These are phyloP conservation scores for Semicossyphus pulcher DNA, from an alignment of 2,113 vertebrate genomes.

Conservation along the genomic window DNA sequence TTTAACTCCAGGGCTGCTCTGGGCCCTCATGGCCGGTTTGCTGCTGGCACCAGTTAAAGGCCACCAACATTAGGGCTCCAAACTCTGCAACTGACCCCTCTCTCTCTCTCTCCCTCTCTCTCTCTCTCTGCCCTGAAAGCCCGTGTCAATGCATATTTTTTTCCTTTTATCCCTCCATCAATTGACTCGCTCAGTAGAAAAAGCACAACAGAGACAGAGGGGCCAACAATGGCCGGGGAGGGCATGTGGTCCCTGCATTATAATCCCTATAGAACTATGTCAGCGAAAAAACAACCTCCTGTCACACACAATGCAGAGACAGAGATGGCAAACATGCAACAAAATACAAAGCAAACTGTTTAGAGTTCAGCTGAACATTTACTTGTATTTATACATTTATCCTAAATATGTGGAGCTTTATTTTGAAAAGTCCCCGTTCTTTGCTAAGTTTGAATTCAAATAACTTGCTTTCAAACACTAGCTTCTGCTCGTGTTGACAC, in stretches of 20 bases:
- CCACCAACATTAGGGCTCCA: slow-evolving; percentile 49
- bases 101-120: slow-evolving; percentile 5
- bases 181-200: slow-evolving; percentile 82
- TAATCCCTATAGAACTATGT: slow-evolving; percentile 84
- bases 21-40: slow-evolving; percentile 73
- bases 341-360: slow-evolving; percentile 52
- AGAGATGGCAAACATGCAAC: slow-evolving; percentile 53
- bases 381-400: not conserved
- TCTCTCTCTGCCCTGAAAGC: slow-evolving; percentile 77
- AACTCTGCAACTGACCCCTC: slow-evolving; percentile 35
- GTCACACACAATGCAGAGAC: slow-evolving; percentile 68
- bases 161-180: slow-evolving; percentile 83
- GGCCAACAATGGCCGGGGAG: slow-evolving; percentile 80
- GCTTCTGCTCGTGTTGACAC: not conserved
- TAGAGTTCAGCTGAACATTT: not conserved
- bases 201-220: slow-evolving; percentile 71
- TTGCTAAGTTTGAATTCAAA: not conserved
- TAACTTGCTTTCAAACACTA: rapidly evolving
- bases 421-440: slow-evolving; percentile 1
- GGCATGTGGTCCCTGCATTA: slow-evolving; percentile 76
- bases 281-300: slow-evolving; percentile 79
- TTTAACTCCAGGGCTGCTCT: slow-evolving; percentile 58
- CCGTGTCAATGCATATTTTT: slow-evolving; percentile 80
- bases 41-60: slow-evolving; percentile 69
- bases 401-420: slow-evolving; percentile 2